Evolutionary conservation across 2,888 invertebrate genomes (phyloP).

Genomic region (Ypsolopha sequella): DNA sequence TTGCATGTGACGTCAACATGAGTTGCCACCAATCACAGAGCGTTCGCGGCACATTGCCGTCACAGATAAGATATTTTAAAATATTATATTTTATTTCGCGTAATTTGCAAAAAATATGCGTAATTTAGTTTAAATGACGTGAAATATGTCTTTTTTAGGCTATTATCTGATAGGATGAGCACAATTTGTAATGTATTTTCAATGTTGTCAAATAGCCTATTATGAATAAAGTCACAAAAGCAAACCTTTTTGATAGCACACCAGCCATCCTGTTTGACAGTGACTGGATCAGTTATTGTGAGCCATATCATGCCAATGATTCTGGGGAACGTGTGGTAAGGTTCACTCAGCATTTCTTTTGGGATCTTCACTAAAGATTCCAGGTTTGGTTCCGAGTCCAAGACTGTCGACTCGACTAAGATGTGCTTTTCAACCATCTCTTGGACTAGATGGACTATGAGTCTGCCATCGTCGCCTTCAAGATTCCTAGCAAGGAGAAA

Average conservation of each 20-base stretch:
- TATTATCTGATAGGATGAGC: no score
- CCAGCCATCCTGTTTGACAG: conserved; percentile 40
- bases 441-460: conserved; percentile 36
- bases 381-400: conserved; percentile 46
- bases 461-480: conserved; percentile 43
- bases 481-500: conserved; percentile 27
- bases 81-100: no score
- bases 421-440: conserved; percentile 33
- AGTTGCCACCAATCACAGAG: no score
- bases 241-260: conserved; percentile 40
- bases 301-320: conserved; percentile 46
- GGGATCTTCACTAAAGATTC: conserved; percentile 46
- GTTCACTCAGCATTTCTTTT: conserved; percentile 44
- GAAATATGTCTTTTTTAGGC: no score
- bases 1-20: no score
- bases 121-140: no score
- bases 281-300: conserved; percentile 36
- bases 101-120: no score
- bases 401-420: conserved; percentile 37
- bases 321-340: conserved; percentile 47
- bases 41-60: no score
- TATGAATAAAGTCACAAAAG: no score
- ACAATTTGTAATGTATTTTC: no score
- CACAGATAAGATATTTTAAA: no score
- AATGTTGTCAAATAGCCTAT: no score